Evolutionary conservation across 2,797 vertebrate genomes (phyloP), one percentile per base, ranked within the genome.

Genomic region (Parotocinclus haroldoi): DNA sequence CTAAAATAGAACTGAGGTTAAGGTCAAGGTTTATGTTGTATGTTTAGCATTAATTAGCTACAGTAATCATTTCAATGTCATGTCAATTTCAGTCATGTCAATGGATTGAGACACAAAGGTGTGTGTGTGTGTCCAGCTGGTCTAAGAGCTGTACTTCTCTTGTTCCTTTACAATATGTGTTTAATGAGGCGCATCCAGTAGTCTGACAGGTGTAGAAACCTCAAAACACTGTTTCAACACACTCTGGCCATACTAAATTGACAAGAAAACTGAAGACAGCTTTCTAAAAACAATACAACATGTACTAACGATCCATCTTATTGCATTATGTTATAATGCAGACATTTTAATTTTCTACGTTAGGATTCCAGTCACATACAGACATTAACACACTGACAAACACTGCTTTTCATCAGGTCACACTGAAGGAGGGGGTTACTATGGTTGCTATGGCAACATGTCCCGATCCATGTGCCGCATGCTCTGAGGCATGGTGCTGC

Each of bases 371-470:
- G 78, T 63, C 45, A 66, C 72, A 76, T 71, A 55, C 46, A 58
- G 66, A 53, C 63, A 74, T 59, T 52, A 55, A 50, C 39, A 69
- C 58, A 74, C 76, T 71, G 66, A 78, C 65, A 54, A 55, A 78
- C 67, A 51, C 75, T 74, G 76, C 78, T 75, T 81, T 78, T 83
- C 79, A 77, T 77, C 82, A 69, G 87, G 82, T 86, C 85, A 84
- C 84, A 80, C 84, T 76, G 76, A 87, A 80, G 83, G 78, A 87
- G 82, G 78, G 84, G 74, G 68, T 61, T 69, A 77, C 72, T 73
- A 60, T 56, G 66, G 90, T 92, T 92, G 87, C 89, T 84, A 88
- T 90, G 84, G 89, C 80, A 92, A 89, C 90, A 84, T 77, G 81
- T 86, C 85, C 79, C 38, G 77, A 87, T 84, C 88, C 79, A 80